Percentiles rank a stretch among this genome's conserved stretches.
Evolutionary conservation across 2,888 invertebrate genomes (phyloP).

Genomic region (Drosophila glabriapex): DNA sequence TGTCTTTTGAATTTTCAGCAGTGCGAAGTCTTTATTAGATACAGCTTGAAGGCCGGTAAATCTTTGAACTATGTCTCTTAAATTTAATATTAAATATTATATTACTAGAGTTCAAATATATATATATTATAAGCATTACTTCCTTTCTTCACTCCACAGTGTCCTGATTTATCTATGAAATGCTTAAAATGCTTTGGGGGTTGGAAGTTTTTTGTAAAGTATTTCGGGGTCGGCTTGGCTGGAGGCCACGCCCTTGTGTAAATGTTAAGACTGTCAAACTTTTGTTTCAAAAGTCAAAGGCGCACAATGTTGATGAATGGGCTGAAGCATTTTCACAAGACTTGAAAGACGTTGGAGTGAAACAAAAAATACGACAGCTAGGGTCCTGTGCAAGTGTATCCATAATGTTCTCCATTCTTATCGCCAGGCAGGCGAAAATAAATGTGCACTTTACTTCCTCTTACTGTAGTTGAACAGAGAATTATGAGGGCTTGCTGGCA

Average conservation of each 20-base stretch:
- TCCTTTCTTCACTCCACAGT: slow-evolving; percentile 17
- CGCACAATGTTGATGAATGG: slow-evolving; percentile 70
- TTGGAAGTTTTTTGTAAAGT: slow-evolving; percentile 37
- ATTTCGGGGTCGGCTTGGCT: slow-evolving; percentile 24
- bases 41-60: background rate
- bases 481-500: slow-evolving; percentile 32
- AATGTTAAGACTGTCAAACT: slow-evolving; percentile 72
- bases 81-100: background rate
- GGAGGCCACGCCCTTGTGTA: slow-evolving; percentile 22
- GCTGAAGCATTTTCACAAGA: slow-evolving; percentile 50
- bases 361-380: background rate
- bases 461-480: slow-evolving; percentile 13
- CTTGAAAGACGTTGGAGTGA: slow-evolving; percentile 6
- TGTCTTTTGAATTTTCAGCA: background rate
- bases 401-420: slow-evolving; percentile 50
- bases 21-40: background rate
- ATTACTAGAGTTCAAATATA: background rate
- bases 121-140: too few relatives aligned
- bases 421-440: slow-evolving; percentile 49
- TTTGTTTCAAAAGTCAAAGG: slow-evolving; percentile 76
- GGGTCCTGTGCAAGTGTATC: slow-evolving; percentile 31
- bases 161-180: slow-evolving; percentile 37
- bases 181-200: slow-evolving; percentile 47
- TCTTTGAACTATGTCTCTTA: background rate
- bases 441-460: slow-evolving; percentile 54